A percentile compares a stretch with the other conserved stretches of the same genome.
Conservation (phyloP, 2,888 invertebrate species). For the Clanis bilineata region DNA sequence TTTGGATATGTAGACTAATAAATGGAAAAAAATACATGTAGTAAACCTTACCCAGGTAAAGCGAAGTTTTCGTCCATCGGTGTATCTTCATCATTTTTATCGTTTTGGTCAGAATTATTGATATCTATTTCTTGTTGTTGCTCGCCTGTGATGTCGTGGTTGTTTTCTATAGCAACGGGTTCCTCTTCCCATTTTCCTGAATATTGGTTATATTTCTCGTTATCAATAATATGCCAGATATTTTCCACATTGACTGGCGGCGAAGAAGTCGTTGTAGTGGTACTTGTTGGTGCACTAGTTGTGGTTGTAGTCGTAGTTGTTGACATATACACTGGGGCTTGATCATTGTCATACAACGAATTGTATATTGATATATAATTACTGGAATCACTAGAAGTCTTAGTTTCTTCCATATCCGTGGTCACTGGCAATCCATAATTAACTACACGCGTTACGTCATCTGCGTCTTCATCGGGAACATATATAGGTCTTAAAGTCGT, state of each 20-base stretch:
- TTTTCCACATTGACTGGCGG: constrained; percentile 58
- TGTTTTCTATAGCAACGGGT: constrained; percentile 38
- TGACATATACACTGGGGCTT: constrained; percentile 50
- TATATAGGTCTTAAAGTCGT: constrained; percentile 58
- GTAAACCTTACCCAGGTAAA: constrained; percentile 66
- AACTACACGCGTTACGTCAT: constrained; percentile 34
- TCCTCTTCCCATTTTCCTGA: constrained; percentile 64
- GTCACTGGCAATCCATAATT: constrained; percentile 43
- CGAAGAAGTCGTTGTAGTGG: constrained; percentile 38
- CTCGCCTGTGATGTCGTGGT: constrained; percentile 22
- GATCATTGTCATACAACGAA: constrained; percentile 51
- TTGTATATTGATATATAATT: constrained; percentile 62
- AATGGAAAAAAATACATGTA: no score
- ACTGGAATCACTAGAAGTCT: constrained; percentile 43
- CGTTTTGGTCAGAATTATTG: constrained; percentile 22
- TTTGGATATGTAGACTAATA: no score
- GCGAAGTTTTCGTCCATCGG: constrained; percentile 63
- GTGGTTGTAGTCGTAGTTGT: constrained; percentile 39
- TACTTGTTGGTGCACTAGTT: constrained; percentile 46
- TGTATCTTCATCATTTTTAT: constrained; percentile 22
- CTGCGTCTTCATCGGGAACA: constrained; percentile 54
- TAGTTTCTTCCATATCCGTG: constrained; percentile 30
- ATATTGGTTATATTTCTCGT: constrained; percentile 59
- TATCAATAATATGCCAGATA: constrained; percentile 76
- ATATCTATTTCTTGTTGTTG: constrained; percentile 20